Evolutionary conservation across 2,113 vertebrate genomes (phyloP).

Genomic region (Corvus moneduloides): DNA sequence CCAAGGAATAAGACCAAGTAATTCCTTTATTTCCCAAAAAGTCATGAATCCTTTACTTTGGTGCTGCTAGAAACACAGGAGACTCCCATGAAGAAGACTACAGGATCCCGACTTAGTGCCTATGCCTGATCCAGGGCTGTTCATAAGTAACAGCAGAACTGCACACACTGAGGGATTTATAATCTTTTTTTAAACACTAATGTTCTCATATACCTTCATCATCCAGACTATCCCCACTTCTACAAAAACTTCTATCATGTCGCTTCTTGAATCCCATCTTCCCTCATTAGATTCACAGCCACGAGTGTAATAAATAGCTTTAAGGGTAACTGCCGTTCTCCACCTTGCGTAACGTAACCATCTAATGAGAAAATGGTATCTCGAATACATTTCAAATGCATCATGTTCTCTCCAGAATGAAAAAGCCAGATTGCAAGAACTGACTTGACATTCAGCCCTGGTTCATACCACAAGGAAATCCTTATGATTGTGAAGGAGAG

Average conservation of each 20-base stretch:
- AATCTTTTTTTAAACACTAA: background rate
- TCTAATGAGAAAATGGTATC: conserved; percentile 31
- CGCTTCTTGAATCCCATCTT: conserved; percentile 50
- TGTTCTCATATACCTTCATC: background rate
- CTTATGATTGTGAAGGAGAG: background rate
- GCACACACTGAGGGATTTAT: background rate
- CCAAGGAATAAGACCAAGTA: background rate
- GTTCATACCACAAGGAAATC: background rate
- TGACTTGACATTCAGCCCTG: conserved; percentile 24
- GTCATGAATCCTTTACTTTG: background rate
- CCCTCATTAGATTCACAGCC: conserved; percentile 19
- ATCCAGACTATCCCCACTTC: background rate
- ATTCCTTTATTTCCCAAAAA: background rate
- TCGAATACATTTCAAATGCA: conserved; percentile 13
- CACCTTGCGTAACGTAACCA: conserved; percentile 42
- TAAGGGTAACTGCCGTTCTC: conserved; percentile 48
- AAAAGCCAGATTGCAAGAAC: conserved; percentile 44
- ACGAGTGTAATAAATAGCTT: conserved; percentile 38
- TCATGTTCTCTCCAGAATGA: background rate
- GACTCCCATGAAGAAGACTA: background rate
- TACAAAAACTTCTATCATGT: conserved; percentile 25
- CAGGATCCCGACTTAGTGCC: background rate
- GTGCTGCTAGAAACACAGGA: background rate
- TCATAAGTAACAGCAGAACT: background rate
- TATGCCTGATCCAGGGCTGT: background rate